Evolutionary conservation across 2,113 vertebrate species (phyloP).

Genomic region (Phocoena phocoena): DNA sequence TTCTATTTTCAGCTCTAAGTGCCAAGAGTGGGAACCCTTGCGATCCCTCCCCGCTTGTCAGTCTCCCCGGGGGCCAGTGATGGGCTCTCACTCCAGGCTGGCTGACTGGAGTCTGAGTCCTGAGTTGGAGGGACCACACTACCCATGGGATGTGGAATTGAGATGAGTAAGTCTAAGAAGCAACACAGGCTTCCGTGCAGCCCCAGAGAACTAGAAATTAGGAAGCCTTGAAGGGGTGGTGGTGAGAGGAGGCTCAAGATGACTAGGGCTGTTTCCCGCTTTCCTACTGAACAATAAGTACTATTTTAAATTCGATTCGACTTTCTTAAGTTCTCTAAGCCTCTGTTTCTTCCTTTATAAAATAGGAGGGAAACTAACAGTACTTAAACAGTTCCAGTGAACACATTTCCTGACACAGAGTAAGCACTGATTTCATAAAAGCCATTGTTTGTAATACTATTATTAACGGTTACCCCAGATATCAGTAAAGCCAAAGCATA

Average conservation of each 20-base stretch:
- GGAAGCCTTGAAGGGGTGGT: background rate
- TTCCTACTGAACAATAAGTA: background rate
- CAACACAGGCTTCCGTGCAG: rapidly evolving
- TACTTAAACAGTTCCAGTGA: background rate
- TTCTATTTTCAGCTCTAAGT: background rate
- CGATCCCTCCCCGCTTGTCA: no score
- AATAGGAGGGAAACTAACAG: background rate
- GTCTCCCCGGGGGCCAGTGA: background rate
- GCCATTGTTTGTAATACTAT: background rate
- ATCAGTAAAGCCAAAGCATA: constrained; percentile 64
- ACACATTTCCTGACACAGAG: background rate
- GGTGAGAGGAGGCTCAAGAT: background rate
- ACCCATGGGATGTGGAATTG: background rate
- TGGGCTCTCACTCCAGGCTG: background rate
- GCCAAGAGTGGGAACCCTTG: background rate
- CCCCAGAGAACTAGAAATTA: background rate
- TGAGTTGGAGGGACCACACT: background rate
- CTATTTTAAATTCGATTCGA: background rate
- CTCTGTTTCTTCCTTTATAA: constrained; percentile 6
- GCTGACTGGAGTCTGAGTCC: background rate
- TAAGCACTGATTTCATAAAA: background rate
- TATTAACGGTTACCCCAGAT: background rate
- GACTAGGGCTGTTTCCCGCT: background rate
- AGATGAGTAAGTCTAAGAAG: background rate
- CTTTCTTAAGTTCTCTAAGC: background rate